Evolutionary conservation across 2,888 invertebrate species (phyloP).

Genomic region (Apotomis capreana): DNA sequence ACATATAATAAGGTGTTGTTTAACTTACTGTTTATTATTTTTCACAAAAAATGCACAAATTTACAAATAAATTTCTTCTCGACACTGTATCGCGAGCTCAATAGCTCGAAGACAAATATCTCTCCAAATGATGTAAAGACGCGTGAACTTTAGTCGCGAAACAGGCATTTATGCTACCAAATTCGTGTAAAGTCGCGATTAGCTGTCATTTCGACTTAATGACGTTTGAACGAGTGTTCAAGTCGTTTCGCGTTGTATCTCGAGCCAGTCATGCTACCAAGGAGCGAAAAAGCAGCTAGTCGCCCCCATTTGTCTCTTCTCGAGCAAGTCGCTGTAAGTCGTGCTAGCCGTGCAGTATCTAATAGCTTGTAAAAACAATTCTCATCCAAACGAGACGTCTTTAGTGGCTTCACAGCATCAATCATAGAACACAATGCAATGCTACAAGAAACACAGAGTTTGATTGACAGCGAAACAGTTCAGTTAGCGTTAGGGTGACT

Average conservation of each 20-base stretch:
- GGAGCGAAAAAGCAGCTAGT: background rate
- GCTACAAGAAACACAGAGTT: constrained; percentile 3
- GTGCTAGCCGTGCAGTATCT: background rate
- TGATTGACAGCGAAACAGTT: constrained; percentile 34
- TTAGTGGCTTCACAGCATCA: constrained; percentile 12
- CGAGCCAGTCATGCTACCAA: background rate
- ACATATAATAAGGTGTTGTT: background rate
- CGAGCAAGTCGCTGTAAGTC: background rate
- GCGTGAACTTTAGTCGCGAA: background rate
- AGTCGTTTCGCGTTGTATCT: background rate
- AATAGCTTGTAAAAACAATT: constrained; percentile 5
- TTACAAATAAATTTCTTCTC: background rate
- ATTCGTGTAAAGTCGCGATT: background rate
- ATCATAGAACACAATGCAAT: constrained; percentile 12
- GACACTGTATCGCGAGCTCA: background rate
- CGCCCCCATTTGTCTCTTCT: background rate
- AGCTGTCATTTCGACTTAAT: background rate
- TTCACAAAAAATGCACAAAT: background rate
- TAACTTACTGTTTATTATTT: background rate
- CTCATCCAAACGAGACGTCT: constrained; percentile 3
- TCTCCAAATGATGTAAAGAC: background rate
- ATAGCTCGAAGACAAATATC: background rate
- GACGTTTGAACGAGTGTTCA: background rate
- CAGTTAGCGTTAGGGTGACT: constrained; percentile 19
- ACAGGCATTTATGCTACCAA: background rate